Conservation (phyloP, 2,797 vertebrate genomes). For the Chiroxiphia lanceolata region DNA sequence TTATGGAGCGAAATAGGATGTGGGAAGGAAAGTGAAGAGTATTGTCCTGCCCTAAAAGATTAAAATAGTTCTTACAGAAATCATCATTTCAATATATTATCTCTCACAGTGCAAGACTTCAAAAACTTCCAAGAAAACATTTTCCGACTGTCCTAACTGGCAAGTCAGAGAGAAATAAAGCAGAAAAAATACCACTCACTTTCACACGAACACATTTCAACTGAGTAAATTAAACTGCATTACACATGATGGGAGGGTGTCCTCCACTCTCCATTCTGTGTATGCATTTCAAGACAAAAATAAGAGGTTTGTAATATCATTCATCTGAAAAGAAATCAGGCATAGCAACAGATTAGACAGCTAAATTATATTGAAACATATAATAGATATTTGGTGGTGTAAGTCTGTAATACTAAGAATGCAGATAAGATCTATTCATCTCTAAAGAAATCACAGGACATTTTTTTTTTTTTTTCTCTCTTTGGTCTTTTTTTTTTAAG, state of each 20-base stretch:
- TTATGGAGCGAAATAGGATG: background rate
- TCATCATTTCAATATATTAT: background rate
- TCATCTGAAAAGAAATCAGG: background rate
- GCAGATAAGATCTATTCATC: background rate
- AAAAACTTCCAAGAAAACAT: background rate
- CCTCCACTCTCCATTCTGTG: background rate
- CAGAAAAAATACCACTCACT: background rate
- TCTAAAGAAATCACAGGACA: background rate
- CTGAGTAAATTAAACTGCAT: background rate
- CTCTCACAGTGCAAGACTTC: background rate
- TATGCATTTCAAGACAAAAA: background rate
- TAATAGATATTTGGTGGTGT: background rate
- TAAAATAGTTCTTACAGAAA: background rate
- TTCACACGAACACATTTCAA: background rate
- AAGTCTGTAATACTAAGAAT: background rate
- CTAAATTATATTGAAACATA: background rate
- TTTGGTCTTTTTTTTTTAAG: background rate
- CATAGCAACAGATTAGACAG: background rate
- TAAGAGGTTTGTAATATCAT: background rate
- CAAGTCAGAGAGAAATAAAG: background rate
- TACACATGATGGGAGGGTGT: background rate
- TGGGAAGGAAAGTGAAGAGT: background rate
- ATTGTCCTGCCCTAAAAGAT: background rate
- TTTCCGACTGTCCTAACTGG: background rate
- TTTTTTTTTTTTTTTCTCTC: background rate